phyloP scores from a whole-genome alignment of 2,888 invertebrate genomes.

The Camptogramma bilineatum region DNA sequence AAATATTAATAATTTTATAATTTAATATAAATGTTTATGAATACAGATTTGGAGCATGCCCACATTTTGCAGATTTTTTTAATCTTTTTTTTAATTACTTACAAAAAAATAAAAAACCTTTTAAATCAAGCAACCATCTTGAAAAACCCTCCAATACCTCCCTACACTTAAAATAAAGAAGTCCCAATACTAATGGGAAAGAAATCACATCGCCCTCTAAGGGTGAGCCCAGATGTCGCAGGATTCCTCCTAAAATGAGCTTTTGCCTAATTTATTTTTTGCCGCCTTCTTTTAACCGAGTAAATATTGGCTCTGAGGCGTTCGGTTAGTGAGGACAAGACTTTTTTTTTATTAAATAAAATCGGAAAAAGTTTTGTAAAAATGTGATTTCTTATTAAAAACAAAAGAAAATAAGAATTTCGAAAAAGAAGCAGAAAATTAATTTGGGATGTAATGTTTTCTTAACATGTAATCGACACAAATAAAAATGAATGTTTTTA shows the following conservation, averaged over 20 bases:
- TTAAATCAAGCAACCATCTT: constrained; percentile 19
- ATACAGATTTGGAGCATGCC: too few species aligned
- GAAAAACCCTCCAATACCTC: constrained; percentile 1
- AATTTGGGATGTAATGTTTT: too few species aligned
- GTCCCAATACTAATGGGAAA: constrained; percentile 69
- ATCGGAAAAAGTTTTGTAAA: too few species aligned
- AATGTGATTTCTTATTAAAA: too few species aligned
- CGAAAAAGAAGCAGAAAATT: too few species aligned
- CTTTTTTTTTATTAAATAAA: constrained; percentile 16
- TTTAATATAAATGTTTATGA: too few species aligned
- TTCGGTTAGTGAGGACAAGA: constrained; percentile 57
- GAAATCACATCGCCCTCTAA: constrained; percentile 60
- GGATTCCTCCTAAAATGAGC: constrained; percentile 77
- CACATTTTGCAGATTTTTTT: too few species aligned
- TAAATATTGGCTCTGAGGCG: constrained; percentile 76
- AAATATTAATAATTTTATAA: too few species aligned
- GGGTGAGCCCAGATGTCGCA: constrained; percentile 74
- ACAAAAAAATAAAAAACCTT: not conserved
- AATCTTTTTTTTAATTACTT: not conserved
- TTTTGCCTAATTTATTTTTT: constrained; percentile 86
- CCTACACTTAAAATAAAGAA: constrained; percentile 21
- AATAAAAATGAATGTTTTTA: too few species aligned
- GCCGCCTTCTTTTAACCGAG: constrained; percentile 82
- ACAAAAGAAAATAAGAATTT: too few species aligned
- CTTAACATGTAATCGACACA: too few species aligned